Base-by-base conservation (phyloP, 2,113 vertebrate genomes). In the Chionomys nivalis region DNA sequence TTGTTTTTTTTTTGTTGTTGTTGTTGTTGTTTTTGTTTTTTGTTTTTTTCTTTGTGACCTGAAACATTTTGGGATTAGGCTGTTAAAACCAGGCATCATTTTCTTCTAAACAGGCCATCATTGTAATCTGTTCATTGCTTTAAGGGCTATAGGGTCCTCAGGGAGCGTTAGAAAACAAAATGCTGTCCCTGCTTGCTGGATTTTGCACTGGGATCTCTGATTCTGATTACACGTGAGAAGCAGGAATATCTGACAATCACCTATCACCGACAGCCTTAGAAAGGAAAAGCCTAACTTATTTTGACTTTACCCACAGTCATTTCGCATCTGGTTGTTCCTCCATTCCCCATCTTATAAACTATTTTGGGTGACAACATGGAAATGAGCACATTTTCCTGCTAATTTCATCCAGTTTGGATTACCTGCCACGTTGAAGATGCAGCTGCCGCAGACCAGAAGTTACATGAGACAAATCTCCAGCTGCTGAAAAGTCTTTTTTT, bases 361-460 rank as follows among this genome's bases (percentile, higher is more conserved):
- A 93, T 93, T 96, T 95, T 92, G 72, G 82, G 89, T 91, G 89
- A 96, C 39, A 93, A 36, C 88, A 97, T 94, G 86, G 89, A 96
- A 96, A 94, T 94, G 94, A 96, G 61, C 82, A 58, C 96, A 33
- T 93, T 97, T 97, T 96, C 75, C 77, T 94, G 81, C 88, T 95
- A 96, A 95, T 83, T 97, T 96, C 88, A 91, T 66, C 66, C 92
- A 72, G 92, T 94, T 96, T 96, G 78, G 88, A 73, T 95, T 94
- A 96, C 92, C 94, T 91, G 88, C 94, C 88, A 94, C 79, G 89
- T 55, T 96, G 65, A 94, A 95, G 93, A 89, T 82, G 87, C 95
- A 94, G 91, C 96, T 97, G 91, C 90, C 68, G 76, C 88, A 63
- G 42, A 89, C 82, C 23, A 95, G 47, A 96, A 95, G 88, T 86